These are phyloP conservation scores for Acholoe squamosa DNA, from an alignment of 2,888 invertebrate species.

Conservation along the genomic window DNA sequence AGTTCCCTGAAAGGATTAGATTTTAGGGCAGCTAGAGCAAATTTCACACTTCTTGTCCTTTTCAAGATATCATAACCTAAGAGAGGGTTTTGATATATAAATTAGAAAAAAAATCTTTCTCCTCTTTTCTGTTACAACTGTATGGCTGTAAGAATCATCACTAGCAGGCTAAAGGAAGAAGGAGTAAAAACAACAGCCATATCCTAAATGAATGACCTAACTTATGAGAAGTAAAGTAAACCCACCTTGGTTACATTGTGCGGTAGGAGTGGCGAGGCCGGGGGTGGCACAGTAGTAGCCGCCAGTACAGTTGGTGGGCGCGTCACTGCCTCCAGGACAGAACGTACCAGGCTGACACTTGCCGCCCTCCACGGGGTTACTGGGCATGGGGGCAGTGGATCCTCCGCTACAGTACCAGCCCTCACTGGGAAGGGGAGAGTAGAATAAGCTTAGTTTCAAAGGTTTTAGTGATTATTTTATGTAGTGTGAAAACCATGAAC, in stretches of 20 bases:
- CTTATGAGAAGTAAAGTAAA: neutral
- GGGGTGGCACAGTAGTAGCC: constrained; percentile 78
- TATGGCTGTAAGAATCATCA: too few species aligned
- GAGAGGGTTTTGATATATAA: too few species aligned
- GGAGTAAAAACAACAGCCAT: too few species aligned
- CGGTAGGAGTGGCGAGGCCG: constrained; percentile 74
- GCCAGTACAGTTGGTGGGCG: constrained; percentile 76
- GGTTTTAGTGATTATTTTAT: neutral
- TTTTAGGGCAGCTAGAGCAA: too few species aligned
- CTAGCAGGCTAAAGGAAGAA: too few species aligned
- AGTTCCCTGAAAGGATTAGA: too few species aligned
- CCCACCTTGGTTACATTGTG: constrained; percentile 77
- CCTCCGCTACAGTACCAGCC: constrained; percentile 80
- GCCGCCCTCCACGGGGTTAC: constrained; percentile 76
- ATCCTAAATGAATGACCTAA: too few species aligned
- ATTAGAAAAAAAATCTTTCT: too few species aligned
- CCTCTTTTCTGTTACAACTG: too few species aligned
- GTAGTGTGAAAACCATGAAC: neutral
- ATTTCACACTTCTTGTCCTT: too few species aligned
- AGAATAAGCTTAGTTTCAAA: neutral
- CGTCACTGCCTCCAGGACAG: constrained; percentile 78
- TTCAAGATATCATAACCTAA: too few species aligned
- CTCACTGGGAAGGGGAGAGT: constrained; percentile 70
- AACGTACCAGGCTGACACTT: constrained; percentile 75
- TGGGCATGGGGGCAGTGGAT: constrained; percentile 76